phyloP scores from a whole-genome alignment of 2,888 invertebrate species.

The Cinara cedri region DNA sequence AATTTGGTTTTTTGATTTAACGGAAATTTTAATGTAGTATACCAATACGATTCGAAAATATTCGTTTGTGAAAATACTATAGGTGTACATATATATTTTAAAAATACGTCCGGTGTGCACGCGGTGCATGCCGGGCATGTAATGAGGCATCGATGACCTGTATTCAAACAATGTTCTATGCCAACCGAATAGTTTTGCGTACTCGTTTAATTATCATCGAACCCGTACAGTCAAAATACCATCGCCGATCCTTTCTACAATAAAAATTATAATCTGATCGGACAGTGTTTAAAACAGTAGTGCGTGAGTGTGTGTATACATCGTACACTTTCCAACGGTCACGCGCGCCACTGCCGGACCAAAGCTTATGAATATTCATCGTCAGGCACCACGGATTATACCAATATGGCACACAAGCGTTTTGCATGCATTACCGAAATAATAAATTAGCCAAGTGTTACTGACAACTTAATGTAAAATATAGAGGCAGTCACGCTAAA shows the following conservation, averaged over 20 bases:
- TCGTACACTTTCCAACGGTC: slow-evolving; percentile 8
- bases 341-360: slow-evolving; percentile 24
- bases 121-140: slow-evolving; percentile 6
- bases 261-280: slow-evolving; percentile 24
- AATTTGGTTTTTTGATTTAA: slow-evolving; percentile 10
- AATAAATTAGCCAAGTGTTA: neutral
- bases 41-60: too few species aligned
- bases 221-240: slow-evolving; percentile 26
- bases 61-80: slow-evolving; percentile 24
- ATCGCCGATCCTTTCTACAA: slow-evolving; percentile 40
- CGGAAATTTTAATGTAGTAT: too few species aligned
- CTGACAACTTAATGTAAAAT: too few species aligned
- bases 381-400: neutral
- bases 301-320: too few species aligned
- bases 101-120: slow-evolving; percentile 30
- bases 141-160: slow-evolving; percentile 35
- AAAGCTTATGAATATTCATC: slow-evolving; percentile 30
- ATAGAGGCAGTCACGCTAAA: too few species aligned
- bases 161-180: neutral
- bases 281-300: too few species aligned
- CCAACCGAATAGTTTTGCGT: slow-evolving; percentile 53
- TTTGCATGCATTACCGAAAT: slow-evolving; percentile 50
- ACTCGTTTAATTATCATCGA: slow-evolving; percentile 34
- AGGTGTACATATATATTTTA: too few species aligned
- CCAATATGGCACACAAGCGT: slow-evolving; percentile 17